A percentile compares a stretch with the other conserved stretches of the same genome.
phyloP scores from a whole-genome alignment of 2,888 invertebrate genomes.

The Parthenolecanium corni region DNA sequence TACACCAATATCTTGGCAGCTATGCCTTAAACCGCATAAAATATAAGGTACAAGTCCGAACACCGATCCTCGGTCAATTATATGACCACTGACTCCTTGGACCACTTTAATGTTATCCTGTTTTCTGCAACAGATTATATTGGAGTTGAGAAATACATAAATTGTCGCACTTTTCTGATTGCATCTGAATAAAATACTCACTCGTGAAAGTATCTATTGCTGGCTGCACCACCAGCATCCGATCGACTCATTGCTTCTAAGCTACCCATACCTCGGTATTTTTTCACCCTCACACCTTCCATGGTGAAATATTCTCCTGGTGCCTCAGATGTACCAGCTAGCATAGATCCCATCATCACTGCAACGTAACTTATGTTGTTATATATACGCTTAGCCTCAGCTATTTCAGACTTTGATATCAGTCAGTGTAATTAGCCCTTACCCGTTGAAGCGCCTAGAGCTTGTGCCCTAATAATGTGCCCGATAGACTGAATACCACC shows the following conservation, averaged over 20 bases:
- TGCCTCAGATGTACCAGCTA: slow-evolving; percentile 96
- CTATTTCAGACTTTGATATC: too few relatives aligned
- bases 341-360: slow-evolving; percentile 98
- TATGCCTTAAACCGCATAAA: slow-evolving; percentile 88
- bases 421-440: slow-evolving; percentile 28
- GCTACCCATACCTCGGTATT: slow-evolving; percentile 98
- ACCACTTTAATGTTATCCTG: slow-evolving; percentile 66
- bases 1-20: slow-evolving; percentile 93
- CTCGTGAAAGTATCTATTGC: slow-evolving; percentile 45
- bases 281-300: slow-evolving; percentile 83
- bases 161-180: neutral
- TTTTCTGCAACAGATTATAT: neutral
- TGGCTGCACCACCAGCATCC: slow-evolving; percentile 64
- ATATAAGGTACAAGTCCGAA: slow-evolving; percentile 90
- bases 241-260: slow-evolving; percentile 95
- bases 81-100: slow-evolving; percentile 96
- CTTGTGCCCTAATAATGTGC: slow-evolving; percentile 87
- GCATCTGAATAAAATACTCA: neutral
- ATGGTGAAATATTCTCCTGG: slow-evolving; percentile 99
- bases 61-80: slow-evolving; percentile 95
- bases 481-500: slow-evolving; percentile 96
- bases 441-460: slow-evolving; percentile 83
- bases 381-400: too few relatives aligned
- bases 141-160: neutral
- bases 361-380: slow-evolving; percentile 19